Base-by-base conservation (phyloP, 2,888 invertebrate species). In the Synanthedon vespiformis region DNA sequence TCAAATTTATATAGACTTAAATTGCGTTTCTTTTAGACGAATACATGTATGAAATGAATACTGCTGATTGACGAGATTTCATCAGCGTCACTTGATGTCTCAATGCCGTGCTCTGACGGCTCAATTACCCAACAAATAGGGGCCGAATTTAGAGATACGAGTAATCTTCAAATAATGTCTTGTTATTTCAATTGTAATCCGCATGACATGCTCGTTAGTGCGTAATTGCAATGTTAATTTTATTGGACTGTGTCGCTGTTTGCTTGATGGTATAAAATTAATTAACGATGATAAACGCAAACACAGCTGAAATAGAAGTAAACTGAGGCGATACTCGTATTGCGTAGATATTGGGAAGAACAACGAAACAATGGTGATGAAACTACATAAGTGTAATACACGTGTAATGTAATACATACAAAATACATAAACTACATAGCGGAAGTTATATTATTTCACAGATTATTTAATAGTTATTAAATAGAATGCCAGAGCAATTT, bases 61-160 rank as follows among this genome's bases (percentile, higher is more conserved):
- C 34, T 34, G 34, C 34, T 34, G 8, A 34, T 34, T 34, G 6
- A 34, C 55, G 54, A 56, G 57, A 59, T 63, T 57, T 66, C 67
- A 67, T 65, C 63, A 65, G 59, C 54, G 58, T 58, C 60, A 60
- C 62, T 64, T 68, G 61, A 68, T 60, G 63, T 55, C 53, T 64
- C 63, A 64, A 62, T 64, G 61, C 55, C 57, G 55, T 58, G 56
- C 53, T 58, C 56, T 65, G 67, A 68, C 68, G 63, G 61, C 61
- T 72, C 67, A 68, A 70, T 72, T 73, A 72, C 62, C 54, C 55
- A 59, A 62, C 59, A 59, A 67, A 66, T 62, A 61, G 41, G 51
- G 57, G 54, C 55, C 53, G 56, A 53, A 61, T 62, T 60, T 54
- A 59, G 47, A 50, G 16, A 56, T 54, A 54, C 48, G 34, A 18